A percentile compares a stretch with the other conserved stretches of the same genome.
These are phyloP conservation scores for Sylvia atricapilla DNA, from an alignment of 2,113 vertebrate species.

Conservation along the genomic window DNA sequence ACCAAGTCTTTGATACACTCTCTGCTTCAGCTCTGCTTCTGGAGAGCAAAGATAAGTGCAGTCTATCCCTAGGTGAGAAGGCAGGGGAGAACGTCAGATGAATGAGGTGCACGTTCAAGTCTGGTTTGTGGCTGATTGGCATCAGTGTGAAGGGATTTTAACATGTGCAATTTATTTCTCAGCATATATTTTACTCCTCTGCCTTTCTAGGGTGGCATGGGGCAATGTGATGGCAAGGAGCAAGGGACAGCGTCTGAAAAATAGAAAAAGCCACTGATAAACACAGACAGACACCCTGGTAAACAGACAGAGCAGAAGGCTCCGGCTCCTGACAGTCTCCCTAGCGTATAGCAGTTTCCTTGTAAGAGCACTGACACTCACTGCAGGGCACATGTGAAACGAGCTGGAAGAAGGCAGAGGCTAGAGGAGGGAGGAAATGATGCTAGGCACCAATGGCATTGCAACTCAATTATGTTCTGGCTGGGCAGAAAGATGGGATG, in stretches of 20 bases:
- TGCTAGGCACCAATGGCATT: background rate
- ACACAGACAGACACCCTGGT: background rate
- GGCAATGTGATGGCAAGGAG: background rate
- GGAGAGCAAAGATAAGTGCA: background rate
- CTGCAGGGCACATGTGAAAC: conserved; percentile 50
- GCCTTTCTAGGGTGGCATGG: background rate
- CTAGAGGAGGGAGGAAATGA: background rate
- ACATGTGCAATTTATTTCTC: background rate
- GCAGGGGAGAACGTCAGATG: background rate
- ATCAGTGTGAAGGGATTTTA: background rate
- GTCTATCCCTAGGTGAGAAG: background rate
- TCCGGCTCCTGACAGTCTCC: conserved; percentile 20
- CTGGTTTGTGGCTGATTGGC: background rate
- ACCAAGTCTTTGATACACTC: background rate
- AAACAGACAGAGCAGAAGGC: conserved; percentile 54
- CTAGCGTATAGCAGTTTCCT: background rate
- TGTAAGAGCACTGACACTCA: conserved; percentile 8
- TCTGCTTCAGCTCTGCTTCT: background rate
- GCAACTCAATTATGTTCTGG: background rate
- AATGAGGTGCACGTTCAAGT: rapidly evolving
- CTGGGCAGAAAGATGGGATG: background rate
- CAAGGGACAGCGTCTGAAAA: background rate
- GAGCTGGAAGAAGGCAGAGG: conserved; percentile 15
- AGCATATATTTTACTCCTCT: background rate
- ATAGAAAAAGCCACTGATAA: background rate